phyloP scores from a whole-genome alignment of 2,888 invertebrate species.

The Melikaiella ostensackeni region DNA sequence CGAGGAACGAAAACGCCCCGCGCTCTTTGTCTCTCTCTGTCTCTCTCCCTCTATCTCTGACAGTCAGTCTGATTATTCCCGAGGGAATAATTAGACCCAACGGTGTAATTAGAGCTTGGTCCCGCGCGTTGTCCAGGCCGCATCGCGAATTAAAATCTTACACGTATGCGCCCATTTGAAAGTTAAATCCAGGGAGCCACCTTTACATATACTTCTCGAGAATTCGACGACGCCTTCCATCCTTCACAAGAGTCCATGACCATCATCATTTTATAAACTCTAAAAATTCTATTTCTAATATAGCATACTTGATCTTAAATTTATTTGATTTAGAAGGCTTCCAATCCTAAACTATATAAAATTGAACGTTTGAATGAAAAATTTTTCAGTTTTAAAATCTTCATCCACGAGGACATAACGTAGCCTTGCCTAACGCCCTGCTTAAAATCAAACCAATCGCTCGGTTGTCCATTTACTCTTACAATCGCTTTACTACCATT shows the following conservation, averaged over 20 bases:
- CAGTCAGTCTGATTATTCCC: conserved; percentile 56
- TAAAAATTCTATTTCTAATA: neutral
- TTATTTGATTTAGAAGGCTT: too few species aligned
- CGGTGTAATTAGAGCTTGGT: conserved; percentile 53
- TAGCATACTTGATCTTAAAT: too few species aligned
- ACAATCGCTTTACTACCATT: too few species aligned
- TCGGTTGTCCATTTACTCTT: too few species aligned
- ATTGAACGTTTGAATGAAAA: too few species aligned
- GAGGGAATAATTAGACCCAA: conserved; percentile 59
- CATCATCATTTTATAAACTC: neutral
- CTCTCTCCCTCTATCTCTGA: conserved; percentile 39
- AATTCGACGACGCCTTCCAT: neutral
- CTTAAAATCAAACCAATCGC: neutral
- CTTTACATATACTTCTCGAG: neutral
- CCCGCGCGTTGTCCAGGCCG: conserved; percentile 32
- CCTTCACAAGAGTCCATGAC: neutral
- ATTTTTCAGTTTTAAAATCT: too few species aligned
- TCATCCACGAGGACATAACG: too few species aligned
- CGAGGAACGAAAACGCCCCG: conserved; percentile 40
- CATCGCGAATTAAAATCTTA: conserved; percentile 66
- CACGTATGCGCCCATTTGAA: conserved; percentile 60
- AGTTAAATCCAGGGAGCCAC: conserved; percentile 55
- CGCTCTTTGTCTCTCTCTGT: conserved; percentile 38
- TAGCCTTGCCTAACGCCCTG: too few species aligned
- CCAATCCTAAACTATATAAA: too few species aligned